These are phyloP conservation scores for Macrostomum lignano DNA, from an alignment of 1,140 invertebrate species.

Conservation along the genomic window DNA sequence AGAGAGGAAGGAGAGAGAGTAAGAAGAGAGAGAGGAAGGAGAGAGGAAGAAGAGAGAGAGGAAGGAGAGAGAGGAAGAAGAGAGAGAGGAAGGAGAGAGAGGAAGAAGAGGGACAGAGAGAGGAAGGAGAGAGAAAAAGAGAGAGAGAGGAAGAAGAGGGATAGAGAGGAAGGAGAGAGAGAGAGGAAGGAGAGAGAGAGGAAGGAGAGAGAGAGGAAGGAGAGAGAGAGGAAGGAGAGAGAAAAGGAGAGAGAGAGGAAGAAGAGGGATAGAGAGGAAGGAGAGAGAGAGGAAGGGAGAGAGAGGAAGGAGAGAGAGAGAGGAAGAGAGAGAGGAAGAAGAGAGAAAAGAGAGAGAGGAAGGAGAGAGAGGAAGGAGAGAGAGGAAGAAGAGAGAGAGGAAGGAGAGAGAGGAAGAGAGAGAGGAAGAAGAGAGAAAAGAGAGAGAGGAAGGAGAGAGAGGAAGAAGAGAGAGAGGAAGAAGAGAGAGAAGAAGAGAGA, in stretches of 20 bases:
- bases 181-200: conserved; percentile 1
- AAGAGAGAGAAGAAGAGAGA: conserved; percentile 7
- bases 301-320: conserved; percentile 2
- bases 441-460: conserved; percentile 6
- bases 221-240: conserved; percentile 3
- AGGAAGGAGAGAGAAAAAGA: conserved; percentile 3
- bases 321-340: conserved; percentile 5
- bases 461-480: conserved; percentile 14
- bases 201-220: conserved; percentile 1
- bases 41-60: conserved; percentile 2
- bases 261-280: conserved; percentile 2
- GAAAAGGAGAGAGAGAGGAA: not conserved
- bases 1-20: not conserved
- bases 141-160: conserved; percentile 4
- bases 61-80: not conserved
- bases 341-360: conserved; percentile 4
- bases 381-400: not conserved
- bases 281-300: conserved; percentile 5
- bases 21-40: conserved; percentile 3
- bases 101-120: conserved; percentile 4
- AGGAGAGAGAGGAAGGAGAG: conserved; percentile 5
- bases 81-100: not conserved
- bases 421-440: not conserved
- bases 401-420: conserved; percentile 2
- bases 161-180: conserved; percentile 3